Percentiles rank a stretch among this genome's conserved stretches.
These are phyloP conservation scores for Parnassius smintheus DNA, from an alignment of 2,888 invertebrate genomes.

Conservation along the genomic window DNA sequence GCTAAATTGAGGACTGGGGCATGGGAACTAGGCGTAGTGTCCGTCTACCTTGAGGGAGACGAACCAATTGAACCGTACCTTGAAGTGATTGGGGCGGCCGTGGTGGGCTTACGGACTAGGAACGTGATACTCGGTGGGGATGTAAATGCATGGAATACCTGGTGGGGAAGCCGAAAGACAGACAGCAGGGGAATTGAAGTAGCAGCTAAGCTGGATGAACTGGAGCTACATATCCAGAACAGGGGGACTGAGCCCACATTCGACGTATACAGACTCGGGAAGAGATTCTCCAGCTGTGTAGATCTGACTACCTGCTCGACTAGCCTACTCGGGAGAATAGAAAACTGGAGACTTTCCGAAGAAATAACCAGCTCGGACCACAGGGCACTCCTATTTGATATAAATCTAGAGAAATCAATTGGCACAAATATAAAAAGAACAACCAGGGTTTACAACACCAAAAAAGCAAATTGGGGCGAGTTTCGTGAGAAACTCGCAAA, in stretches of 20 bases:
- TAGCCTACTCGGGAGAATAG: neutral
- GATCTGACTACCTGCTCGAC: neutral
- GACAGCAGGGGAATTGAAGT: neutral
- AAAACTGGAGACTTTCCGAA: neutral
- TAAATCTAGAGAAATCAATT: neutral
- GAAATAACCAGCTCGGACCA: neutral
- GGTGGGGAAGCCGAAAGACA: neutral
- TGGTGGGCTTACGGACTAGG: too few relatives aligned
- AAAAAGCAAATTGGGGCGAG: slow-evolving; percentile 18
- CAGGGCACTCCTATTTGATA: neutral
- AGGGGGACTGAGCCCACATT: neutral
- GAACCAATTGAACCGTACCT: too few relatives aligned
- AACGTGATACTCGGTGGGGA: too few relatives aligned
- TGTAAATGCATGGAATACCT: too few relatives aligned
- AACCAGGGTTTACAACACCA: slow-evolving; percentile 21
- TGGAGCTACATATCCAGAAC: neutral
- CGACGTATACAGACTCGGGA: neutral
- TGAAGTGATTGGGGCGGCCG: too few relatives aligned
- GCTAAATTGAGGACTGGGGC: too few relatives aligned
- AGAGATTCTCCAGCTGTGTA: neutral
- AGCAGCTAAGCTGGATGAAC: neutral
- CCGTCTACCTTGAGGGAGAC: too few relatives aligned
- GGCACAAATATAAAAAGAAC: neutral
- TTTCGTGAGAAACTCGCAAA: slow-evolving; percentile 16
- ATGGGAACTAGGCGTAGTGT: too few relatives aligned